Evolutionary conservation across 2,888 invertebrate genomes (phyloP), one percentile per base, ranked within the genome.

Genomic region (Dyspetes luteomarginatus): DNA sequence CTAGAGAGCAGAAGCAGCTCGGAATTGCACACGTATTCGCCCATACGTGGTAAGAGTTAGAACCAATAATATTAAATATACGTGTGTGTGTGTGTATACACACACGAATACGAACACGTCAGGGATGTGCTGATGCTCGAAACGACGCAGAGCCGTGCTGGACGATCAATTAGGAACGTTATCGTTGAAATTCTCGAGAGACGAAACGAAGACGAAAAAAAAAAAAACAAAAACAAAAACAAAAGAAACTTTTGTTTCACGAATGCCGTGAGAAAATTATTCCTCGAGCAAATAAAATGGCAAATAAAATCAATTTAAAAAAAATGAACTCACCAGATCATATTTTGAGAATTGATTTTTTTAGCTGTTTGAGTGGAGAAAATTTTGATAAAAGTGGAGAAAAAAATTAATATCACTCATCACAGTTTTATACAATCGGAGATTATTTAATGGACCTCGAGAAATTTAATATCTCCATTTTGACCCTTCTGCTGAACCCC

Each of bases 1-100:
- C 24, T 56, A 36, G 26, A 24, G 41, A 41, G 50, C 43, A 36
- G 52, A 26, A 36, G 50, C 60, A 67, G 69, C 69, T 19, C 43
- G 52, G 55, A 69, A 58, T 69, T 56, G 45, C 45, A 62, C 78
- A 60, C 68, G 81, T 68, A 78, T 72, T 73, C 69, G 69, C 73
- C 74, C 12, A 69, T 69, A 74, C 68, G 64, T 68, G 76, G 69
- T 81, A 82, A 82, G 69, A 82, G 82, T 60, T 75, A 82, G 78
- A 82, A 62, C 75, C 82, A 82, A 82, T 82, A 82, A 65, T 56
- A 43, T 41, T 45, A n/a, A n/a, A 48, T 26, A 24, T 52, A 52
- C 24, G 52, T 17, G 41, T 7, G 4, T 55, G 15, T 43, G 17
- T 24, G 19, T n/a, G 4, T n/a, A 4, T n/a, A 5, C n/a, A 19